Evolutionary conservation across 2,888 invertebrate genomes (phyloP).

Genomic region (Oscheius onirici): DNA sequence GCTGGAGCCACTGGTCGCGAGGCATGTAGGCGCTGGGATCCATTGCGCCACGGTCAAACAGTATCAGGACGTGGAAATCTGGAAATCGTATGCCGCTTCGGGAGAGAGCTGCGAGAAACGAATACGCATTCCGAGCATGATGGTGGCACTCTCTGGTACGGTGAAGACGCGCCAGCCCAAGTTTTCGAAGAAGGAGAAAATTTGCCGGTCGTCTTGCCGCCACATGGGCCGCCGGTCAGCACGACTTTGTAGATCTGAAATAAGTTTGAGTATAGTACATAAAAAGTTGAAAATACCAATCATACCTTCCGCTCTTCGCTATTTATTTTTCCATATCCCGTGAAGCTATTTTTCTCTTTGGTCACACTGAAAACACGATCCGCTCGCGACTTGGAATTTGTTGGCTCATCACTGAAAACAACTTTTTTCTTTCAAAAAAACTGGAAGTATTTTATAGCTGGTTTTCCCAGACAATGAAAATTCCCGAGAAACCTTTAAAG

Average conservation of each 20-base stretch:
- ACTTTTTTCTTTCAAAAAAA: too few species aligned
- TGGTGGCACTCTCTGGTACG: slow-evolving; percentile 98
- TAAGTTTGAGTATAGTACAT: background rate
- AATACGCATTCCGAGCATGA: slow-evolving; percentile 82
- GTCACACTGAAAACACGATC: background rate
- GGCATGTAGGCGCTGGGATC: slow-evolving; percentile 69
- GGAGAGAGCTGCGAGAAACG: slow-evolving; percentile 90
- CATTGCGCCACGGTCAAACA: slow-evolving; percentile 86
- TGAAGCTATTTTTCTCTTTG: background rate
- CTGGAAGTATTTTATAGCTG: too few species aligned
- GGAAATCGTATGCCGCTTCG: slow-evolving; percentile 90
- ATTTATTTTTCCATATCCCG: background rate
- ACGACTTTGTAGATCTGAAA: slow-evolving; percentile 62
- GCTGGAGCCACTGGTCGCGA: slow-evolving; percentile 85
- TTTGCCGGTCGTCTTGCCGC: slow-evolving; percentile 72
- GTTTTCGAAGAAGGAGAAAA: slow-evolving; percentile 98
- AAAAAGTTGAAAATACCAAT: background rate
- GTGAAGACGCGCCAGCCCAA: slow-evolving; percentile 93
- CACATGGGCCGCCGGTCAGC: slow-evolving; percentile 71
- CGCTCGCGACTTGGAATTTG: background rate
- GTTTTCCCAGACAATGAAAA: too few species aligned
- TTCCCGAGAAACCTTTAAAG: too few species aligned
- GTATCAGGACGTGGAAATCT: slow-evolving; percentile 91
- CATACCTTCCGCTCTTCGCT: background rate
- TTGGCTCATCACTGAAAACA: slow-evolving; percentile 1